These are phyloP conservation scores for Fragum sueziense DNA, from an alignment of 2,888 invertebrate genomes.

Conservation along the genomic window DNA sequence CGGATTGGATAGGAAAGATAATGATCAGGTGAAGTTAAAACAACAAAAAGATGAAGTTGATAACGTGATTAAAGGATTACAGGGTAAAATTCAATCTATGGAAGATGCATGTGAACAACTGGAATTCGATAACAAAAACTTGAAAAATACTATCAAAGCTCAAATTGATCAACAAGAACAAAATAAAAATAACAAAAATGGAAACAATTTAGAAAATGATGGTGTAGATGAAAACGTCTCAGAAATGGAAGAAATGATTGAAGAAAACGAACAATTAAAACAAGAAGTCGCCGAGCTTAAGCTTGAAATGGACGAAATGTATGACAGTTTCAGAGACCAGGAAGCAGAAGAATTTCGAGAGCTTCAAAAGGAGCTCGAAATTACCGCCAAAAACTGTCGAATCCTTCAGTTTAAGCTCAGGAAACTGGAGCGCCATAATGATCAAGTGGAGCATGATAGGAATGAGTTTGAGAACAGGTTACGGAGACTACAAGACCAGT, in stretches of 20 bases:
- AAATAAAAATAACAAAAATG: constrained; percentile 23
- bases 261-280: constrained; percentile 75
- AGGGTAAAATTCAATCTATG: constrained; percentile 62
- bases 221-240: constrained; percentile 66
- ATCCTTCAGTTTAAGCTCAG: constrained; percentile 98
- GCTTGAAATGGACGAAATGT: constrained; percentile 99
- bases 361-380: constrained; percentile 95
- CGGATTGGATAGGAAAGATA: constrained; percentile 50
- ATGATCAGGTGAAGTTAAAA: constrained; percentile 34
- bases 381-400: constrained; percentile 98
- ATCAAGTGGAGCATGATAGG: constrained; percentile 93
- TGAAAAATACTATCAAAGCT: constrained; percentile 52
- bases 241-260: constrained; percentile 63
- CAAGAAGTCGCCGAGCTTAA: constrained; percentile 94
- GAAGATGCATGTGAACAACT: constrained; percentile 64
- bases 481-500: constrained; percentile 79
- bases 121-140: constrained; percentile 65
- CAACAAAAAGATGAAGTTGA: constrained; percentile 64
- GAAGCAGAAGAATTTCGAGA: constrained; percentile 96
- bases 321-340: constrained; percentile 94
- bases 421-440: constrained; percentile 93
- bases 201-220: constrained; percentile 54
- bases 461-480: constrained; percentile 84
- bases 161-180: constrained; percentile 41
- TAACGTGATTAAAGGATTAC: constrained; percentile 83